These are phyloP conservation scores for Oceanites oceanicus DNA, from an alignment of 2,113 vertebrate genomes.

Conservation along the genomic window DNA sequence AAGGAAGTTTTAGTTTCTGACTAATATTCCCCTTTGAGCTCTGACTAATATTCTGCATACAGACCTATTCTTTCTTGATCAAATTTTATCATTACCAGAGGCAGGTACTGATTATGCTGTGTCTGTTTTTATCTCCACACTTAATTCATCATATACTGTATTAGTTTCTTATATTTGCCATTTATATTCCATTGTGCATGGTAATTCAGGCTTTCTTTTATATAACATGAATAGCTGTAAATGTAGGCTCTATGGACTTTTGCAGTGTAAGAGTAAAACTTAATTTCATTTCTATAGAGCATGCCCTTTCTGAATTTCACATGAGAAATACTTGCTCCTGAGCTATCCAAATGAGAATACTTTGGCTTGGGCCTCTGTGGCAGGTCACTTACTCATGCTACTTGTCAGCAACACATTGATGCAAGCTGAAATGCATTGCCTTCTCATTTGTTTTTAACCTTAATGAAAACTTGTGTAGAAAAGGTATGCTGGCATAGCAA, in stretches of 20 bases:
- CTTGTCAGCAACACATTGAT: neutral
- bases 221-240: neutral
- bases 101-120: neutral
- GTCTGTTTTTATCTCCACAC: neutral
- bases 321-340: conserved; percentile 24
- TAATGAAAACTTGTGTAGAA: conserved; percentile 40
- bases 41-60: neutral
- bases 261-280: neutral
- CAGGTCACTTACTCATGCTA: conserved; percentile 32
- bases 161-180: conserved; percentile 17
- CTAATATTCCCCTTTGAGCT: conserved; percentile 2
- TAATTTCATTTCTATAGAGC: conserved; percentile 1
- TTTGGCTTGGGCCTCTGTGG: neutral
- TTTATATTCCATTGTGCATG: neutral
- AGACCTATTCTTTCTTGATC: neutral
- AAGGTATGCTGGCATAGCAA: conserved; percentile 13
- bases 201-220: neutral
- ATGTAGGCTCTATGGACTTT: neutral
- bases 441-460: conserved; percentile 54
- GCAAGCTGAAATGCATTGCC: neutral
- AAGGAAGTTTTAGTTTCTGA: conserved; percentile 1
- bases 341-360: neutral
- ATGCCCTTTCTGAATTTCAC: conserved; percentile 10
- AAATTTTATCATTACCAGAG: neutral
- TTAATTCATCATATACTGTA: neutral